Evolutionary conservation across 1,140 invertebrate genomes (phyloP), one percentile per base, ranked within the genome.

Genomic region (Anastatus disparis): DNA sequence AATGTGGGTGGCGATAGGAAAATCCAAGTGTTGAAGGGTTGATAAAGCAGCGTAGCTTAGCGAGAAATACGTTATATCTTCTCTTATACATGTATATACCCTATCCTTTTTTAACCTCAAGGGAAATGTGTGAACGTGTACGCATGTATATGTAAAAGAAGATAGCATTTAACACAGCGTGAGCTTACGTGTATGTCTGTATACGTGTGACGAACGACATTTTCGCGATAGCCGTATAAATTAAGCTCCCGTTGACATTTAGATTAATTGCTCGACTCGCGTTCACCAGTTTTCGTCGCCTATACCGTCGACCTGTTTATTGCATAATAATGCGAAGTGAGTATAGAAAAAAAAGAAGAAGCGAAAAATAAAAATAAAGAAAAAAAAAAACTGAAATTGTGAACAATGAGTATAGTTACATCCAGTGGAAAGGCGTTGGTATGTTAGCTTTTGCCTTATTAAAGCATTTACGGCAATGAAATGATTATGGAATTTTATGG

Each of bases 211-310:
- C 70, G 70, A 62, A 66, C 48, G 70, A 10, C 62, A n/a, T n/a
- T n/a, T 61, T 7, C n/a, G 63, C 42, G 70, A 72, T 72, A 76
- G 72, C 73, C 67, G 78, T 79, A 82, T 82, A 82, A 82, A 82
- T 82, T 82, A 81, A 82, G n/a, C 79, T 78, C 74, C 46, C 77
- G 78, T 72, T 81, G 81, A 82, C 81, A 75, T 76, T 76, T 76
- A 82, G 81, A 82, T 82, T 82, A 82, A 82, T 82, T 81, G 81
- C 77, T 77, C 10, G 4, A 10, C 77, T 77, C 72, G 71, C 70
- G 74, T 73, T 27, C 35, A 7, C 40, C n/a, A n/a, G 42, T 26
- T 12, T 3, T 6, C n/a, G 44, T 15, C 26, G 17, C 62, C 20
- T 64, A 52, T 52, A 24, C 2, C 40, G 38, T 17, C 20, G 27